Base-by-base conservation (phyloP, 2,888 invertebrate species). In the Amphipoea oculea region DNA sequence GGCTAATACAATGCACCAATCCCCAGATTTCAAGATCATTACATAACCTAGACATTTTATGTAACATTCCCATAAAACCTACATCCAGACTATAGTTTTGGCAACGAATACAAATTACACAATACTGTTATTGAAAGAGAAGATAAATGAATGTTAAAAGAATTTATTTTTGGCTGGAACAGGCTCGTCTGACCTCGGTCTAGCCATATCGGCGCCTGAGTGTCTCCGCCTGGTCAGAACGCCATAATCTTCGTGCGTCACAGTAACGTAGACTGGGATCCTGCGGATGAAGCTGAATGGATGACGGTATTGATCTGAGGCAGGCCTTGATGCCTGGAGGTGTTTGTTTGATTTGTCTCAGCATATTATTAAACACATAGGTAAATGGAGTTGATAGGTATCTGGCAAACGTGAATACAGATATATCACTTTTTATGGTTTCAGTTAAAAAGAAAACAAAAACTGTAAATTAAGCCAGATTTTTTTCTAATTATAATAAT, bases 171-270 rank as follows among this genome's bases (percentile, higher is more conserved):
- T 92, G 91, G 89, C 89, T 89, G 86, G 81, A 82, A 84, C 86
- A 84, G 83, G 42, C 87, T 36, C 62, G 94, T 94, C 94, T 94
- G 94, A 91, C 93, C 94, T 92, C 90, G 88, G 95, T 95, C 95
- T 95, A 91, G 94, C 83, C 94, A 89, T 63, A 74, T 57, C 91
- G 93, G 94, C 94, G 94, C 94, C 95, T 80, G 91, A 91, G 91
- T 87, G 95, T 94, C 95, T 95, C 73, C 54, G 69, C 54, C 76
- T 76, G 51, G 76, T 36, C 71, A 65, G 29, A 72, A 54, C 73
- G 67, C 63, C 76, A 66, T 77, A 77, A 78, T 85, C 83, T 86
- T 80, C 77, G 78, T 89, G 87, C 86, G 85, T 85, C 88, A 88
- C 45, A 68, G 14, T 79, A 81, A 81, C 88, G 84, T 85, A 76